phyloP scores from a whole-genome alignment of 35 echinoderm and acorn worm genomes.

The Apostichopus parvimensis region DNA sequence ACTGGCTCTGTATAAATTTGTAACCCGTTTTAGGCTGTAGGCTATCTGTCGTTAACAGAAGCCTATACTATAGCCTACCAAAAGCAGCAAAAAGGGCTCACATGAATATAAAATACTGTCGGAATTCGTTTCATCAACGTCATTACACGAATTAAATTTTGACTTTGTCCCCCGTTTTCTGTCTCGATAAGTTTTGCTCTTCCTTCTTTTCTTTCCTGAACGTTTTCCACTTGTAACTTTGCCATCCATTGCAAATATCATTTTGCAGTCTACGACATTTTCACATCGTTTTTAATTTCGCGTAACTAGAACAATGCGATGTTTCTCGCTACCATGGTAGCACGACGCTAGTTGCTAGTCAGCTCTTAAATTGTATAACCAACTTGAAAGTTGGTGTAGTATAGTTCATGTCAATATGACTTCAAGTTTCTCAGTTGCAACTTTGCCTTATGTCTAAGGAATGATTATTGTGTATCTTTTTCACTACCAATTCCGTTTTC shows the following conservation, averaged over 20 bases:
- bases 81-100: background rate
- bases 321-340: background rate
- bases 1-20: background rate
- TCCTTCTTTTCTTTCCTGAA: constrained; percentile 45
- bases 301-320: background rate
- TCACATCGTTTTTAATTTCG: background rate
- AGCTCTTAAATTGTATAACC: no score
- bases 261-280: background rate
- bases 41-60: background rate
- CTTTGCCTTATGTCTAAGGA: no score
- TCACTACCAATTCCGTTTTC: no score
- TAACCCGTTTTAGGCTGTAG: no score
- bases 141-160: background rate
- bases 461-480: no score
- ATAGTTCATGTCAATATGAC: no score
- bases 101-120: constrained; percentile 32
- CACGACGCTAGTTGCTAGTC: background rate
- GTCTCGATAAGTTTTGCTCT: constrained; percentile 23
- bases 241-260: constrained; percentile 19
- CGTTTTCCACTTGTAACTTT: constrained; percentile 39
- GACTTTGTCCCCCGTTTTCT: constrained; percentile 38
- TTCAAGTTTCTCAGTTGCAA: no score
- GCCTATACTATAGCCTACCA: background rate
- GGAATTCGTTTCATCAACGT: constrained; percentile 20
- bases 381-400: no score